phyloP scores from a whole-genome alignment of 2,797 vertebrate species.

The Acipenser transmontanus region DNA sequence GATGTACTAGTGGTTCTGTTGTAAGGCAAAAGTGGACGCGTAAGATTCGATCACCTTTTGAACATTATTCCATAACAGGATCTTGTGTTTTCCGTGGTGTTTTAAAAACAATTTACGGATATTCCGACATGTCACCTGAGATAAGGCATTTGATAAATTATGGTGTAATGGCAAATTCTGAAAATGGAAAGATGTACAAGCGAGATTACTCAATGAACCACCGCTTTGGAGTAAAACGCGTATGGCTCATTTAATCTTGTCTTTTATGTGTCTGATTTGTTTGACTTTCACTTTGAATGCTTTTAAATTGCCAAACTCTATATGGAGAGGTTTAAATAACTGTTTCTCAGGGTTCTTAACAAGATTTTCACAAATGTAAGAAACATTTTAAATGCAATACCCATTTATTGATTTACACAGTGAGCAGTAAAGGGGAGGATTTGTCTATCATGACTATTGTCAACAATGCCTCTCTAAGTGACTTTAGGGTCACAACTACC shows the following conservation, averaged over 20 bases:
- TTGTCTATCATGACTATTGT: too few relatives aligned
- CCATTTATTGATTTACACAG: too few relatives aligned
- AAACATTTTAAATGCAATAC: too few relatives aligned
- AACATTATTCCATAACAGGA: background rate
- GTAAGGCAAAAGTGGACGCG: background rate
- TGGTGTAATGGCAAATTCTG: background rate
- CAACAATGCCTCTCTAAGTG: too few relatives aligned
- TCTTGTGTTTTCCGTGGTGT: background rate
- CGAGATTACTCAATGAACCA: background rate
- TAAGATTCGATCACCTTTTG: background rate
- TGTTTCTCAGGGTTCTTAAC: too few relatives aligned
- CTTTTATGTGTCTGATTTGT: background rate
- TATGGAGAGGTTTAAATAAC: too few relatives aligned
- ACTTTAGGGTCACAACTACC: too few relatives aligned
- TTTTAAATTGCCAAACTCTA: too few relatives aligned
- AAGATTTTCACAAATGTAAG: too few relatives aligned
- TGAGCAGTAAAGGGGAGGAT: too few relatives aligned
- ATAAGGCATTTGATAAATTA: background rate
- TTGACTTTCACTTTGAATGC: too few relatives aligned
- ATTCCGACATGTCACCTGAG: background rate
- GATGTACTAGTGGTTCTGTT: background rate
- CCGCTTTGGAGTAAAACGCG: background rate
- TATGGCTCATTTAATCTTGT: constrained; percentile 1
- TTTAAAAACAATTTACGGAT: background rate
- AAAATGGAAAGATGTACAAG: background rate